A percentile compares a stretch with the other conserved stretches of the same genome.
phyloP scores from a whole-genome alignment of 1,140 invertebrate genomes.

The Phocides pigmalion region DNA sequence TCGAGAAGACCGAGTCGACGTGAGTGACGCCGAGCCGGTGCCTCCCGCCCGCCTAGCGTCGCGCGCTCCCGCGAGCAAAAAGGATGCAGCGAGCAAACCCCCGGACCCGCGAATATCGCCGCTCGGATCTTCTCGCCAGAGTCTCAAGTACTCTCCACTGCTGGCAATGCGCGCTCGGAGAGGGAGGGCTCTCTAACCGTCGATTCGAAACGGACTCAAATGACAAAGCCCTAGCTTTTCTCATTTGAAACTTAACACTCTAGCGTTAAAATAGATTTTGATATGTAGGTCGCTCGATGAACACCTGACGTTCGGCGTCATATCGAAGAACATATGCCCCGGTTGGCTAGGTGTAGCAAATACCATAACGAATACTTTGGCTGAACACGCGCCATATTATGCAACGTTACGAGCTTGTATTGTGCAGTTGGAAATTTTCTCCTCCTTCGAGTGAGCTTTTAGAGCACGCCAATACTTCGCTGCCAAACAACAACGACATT shows the following conservation, averaged over 20 bases:
- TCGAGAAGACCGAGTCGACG: constrained; percentile 73
- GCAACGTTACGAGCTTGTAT: constrained; percentile 76
- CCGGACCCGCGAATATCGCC: constrained; percentile 74
- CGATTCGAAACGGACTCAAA: constrained; percentile 54
- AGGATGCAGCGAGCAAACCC: constrained; percentile 73
- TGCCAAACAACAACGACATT: constrained; percentile 26
- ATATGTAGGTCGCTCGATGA: constrained; percentile 57
- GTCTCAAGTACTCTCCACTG: constrained; percentile 76
- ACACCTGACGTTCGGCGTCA: constrained; percentile 81
- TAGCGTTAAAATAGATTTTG: constrained; percentile 53
- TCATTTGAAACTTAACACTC: constrained; percentile 49
- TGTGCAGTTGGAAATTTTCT: constrained; percentile 74
- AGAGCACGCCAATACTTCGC: constrained; percentile 56
- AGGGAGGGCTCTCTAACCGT: constrained; percentile 67
- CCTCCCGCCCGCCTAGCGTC: constrained; percentile 75
- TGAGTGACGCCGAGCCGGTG: constrained; percentile 71
- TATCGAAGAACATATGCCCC: constrained; percentile 80
- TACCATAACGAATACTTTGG: constrained; percentile 83
- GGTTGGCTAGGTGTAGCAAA: constrained; percentile 81
- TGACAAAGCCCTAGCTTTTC: constrained; percentile 30
- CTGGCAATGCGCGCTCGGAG: constrained; percentile 65
- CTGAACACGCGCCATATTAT: constrained; percentile 80
- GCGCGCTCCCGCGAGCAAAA: constrained; percentile 70
- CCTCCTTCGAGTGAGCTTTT: constrained; percentile 67
- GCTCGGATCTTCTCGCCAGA: constrained; percentile 73